phyloP scores from a whole-genome alignment of 2,113 vertebrate species.

The Phylloscopus trochiloides region DNA sequence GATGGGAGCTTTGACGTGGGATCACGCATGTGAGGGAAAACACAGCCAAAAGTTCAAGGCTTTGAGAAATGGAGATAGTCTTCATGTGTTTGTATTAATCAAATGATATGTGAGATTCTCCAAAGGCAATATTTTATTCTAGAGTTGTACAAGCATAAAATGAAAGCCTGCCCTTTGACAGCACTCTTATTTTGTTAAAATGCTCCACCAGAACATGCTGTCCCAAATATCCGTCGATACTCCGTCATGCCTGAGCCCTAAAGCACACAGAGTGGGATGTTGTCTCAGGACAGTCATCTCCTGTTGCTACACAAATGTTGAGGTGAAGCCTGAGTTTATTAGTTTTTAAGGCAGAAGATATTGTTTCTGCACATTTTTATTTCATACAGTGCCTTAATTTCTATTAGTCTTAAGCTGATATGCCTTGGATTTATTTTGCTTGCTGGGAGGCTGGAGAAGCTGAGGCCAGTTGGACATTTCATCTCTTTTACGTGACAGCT shows the following conservation, averaged over 20 bases:
- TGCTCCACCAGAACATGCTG: slow-evolving; percentile 47
- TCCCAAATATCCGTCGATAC: neutral
- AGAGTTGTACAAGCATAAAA: neutral
- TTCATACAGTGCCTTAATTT: neutral
- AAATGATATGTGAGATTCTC: neutral
- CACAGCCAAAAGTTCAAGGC: neutral
- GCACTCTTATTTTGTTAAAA: slow-evolving; percentile 5
- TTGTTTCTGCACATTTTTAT: slow-evolving; percentile 4
- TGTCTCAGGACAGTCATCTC: neutral
- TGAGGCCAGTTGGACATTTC: neutral
- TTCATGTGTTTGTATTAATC: neutral
- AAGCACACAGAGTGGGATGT: neutral
- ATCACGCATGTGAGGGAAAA: rapidly evolving
- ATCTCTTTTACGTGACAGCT: neutral
- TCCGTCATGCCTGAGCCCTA: neutral
- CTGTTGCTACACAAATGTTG: slow-evolving; percentile 38
- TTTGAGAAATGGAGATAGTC: neutral
- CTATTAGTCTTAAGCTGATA: neutral
- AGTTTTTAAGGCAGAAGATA: slow-evolving; percentile 29
- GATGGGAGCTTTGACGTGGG: neutral
- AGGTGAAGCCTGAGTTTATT: slow-evolving; percentile 32
- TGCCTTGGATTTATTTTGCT: neutral
- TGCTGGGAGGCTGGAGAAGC: neutral
- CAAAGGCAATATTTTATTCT: slow-evolving; percentile 67
- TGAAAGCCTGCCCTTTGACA: slow-evolving; percentile 55